Evolutionary conservation across 2,797 vertebrate species (phyloP).

Genomic region (Benthosema pterotum): DNA sequence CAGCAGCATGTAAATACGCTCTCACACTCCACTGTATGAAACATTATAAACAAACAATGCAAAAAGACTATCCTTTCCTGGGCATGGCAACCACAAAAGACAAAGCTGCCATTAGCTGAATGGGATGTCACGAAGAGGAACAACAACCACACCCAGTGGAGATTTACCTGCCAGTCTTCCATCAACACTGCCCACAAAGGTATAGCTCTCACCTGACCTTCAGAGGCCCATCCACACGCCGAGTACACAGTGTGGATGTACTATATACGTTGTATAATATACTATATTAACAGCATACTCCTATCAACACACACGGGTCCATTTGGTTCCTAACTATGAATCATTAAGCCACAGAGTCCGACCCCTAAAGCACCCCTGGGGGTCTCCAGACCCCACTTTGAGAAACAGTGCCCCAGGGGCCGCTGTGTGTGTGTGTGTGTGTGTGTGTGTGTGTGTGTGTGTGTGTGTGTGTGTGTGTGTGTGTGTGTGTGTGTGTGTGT

Average conservation of each 20-base stretch:
- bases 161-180: constrained; percentile 1
- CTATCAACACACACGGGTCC: constrained; percentile 1
- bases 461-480: too few species aligned
- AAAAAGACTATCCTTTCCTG: background rate
- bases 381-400: too few species aligned
- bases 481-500: too few species aligned
- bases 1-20: constrained; percentile 25
- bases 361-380: too few species aligned
- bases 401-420: too few species aligned
- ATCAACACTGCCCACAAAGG: constrained; percentile 4
- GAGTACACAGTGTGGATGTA: constrained; percentile 6
- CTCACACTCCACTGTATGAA: background rate
- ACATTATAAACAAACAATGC: background rate
- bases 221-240: constrained; percentile 3
- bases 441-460: too few species aligned
- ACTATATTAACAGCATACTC: constrained; percentile 10
- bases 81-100: constrained; percentile 23
- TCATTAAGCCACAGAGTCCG: too few species aligned
- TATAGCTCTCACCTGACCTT: background rate
- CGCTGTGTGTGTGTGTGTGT: too few species aligned
- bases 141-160: constrained; percentile 7
- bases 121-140: constrained; percentile 16
- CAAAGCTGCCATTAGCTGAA: constrained; percentile 22
- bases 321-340: too few species aligned
- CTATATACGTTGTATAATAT: too few species aligned